Base-by-base conservation (phyloP, 2,888 invertebrate species). In the Phyllotreta striolata region DNA sequence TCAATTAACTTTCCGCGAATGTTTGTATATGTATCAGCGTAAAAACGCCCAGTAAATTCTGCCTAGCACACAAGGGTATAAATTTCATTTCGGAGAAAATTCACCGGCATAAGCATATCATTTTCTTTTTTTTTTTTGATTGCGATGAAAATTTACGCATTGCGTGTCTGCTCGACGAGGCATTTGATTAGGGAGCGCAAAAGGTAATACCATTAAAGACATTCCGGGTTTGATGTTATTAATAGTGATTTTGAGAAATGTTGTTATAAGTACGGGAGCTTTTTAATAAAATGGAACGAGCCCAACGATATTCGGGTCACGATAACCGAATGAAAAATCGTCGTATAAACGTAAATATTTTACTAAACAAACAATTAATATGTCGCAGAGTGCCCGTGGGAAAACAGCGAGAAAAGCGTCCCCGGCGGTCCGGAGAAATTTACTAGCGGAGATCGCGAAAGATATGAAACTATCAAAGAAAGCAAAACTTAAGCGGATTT, bases 171-270 rank as follows among this genome's bases (percentile, higher is more conserved):
- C 13, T 49, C 60, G 38, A 10, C 52, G 38, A 24, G 44, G 38
- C 60, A 60, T 60, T 60, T 60, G 52, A 60, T 60, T 52, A 60
- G 52, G 60, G 60, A 60, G 44, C 43, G 52, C 4, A 60, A 40
- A 41, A 37, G 43, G 43, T 60, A 54, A 60, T 60, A 60, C 54
- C 43, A 52, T 60, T 60, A 60, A 44, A 35, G 14, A 37, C 14
- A 43, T 59, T 51, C 38, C 24, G 37, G 44, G 10, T 14, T 51
- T 43, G 39, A 49, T 55, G 10, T 14, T 59, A 59, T 59, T 59
- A 59, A 59, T 59, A 59, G 52, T 39, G 39, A 43, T 60, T 60
- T 60, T 60, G 60, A 60, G 43, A 44, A 54, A 60, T 54, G 52
- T 52, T 60, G 44, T 34, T 9, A n/a, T 43, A 39, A 35, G 12